phyloP scores from a whole-genome alignment of 2,113 vertebrate genomes.

The Ochotona princeps region DNA sequence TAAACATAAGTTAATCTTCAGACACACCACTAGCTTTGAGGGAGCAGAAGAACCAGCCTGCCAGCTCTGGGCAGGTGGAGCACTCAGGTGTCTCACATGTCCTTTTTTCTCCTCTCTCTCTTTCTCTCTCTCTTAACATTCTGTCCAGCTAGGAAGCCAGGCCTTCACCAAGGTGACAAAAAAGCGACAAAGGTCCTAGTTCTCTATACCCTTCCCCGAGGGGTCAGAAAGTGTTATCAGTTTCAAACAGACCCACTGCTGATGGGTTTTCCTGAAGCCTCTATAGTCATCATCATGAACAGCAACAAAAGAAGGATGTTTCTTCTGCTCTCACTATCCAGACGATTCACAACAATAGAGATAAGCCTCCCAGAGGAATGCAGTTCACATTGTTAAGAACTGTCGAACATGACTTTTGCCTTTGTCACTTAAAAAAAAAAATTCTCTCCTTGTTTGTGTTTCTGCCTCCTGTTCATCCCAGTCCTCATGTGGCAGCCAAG shows the following conservation, averaged over 20 bases:
- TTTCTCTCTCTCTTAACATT: not conserved
- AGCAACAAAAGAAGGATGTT: not conserved
- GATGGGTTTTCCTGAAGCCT: constrained; percentile 11
- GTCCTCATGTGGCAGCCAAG: too few relatives aligned
- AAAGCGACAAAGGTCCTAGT: not conserved
- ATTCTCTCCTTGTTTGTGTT: not conserved
- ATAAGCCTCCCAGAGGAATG: constrained; percentile 32
- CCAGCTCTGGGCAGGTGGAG: not conserved
- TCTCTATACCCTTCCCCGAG: not conserved
- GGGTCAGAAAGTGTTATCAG: constrained; percentile 16
- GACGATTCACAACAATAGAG: constrained; percentile 12
- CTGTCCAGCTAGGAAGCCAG: constrained; percentile 36
- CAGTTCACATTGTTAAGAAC: not conserved
- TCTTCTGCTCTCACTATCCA: not conserved
- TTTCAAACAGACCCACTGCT: not conserved
- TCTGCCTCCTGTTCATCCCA: not conserved
- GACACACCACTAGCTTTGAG: not conserved
- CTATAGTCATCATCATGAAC: not conserved
- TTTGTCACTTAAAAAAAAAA: not conserved
- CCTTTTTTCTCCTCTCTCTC: not conserved
- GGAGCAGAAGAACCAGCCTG: not conserved
- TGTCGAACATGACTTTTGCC: not conserved
- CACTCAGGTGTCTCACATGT: not conserved
- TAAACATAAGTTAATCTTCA: not conserved
- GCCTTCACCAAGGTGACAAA: not conserved